phyloP scores from a whole-genome alignment of 2,797 vertebrate species.

The Coendou prehensilis region DNA sequence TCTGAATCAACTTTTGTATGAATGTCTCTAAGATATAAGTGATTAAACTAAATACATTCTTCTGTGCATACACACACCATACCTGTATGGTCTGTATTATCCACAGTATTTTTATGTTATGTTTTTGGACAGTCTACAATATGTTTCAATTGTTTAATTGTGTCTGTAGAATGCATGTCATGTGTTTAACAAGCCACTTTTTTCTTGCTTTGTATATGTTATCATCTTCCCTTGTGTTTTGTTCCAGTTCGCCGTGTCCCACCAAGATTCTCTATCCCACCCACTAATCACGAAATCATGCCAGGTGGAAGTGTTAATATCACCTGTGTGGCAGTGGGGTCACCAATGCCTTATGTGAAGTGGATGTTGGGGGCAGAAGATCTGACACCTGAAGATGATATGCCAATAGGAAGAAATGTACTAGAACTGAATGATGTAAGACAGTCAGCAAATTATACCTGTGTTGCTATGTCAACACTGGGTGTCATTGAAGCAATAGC shows the following conservation, averaged over 20 bases:
- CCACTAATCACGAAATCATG: conserved; percentile 99
- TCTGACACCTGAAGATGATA: conserved; percentile 99
- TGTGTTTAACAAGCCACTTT: conserved; percentile 83
- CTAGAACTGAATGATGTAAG: conserved; percentile 98
- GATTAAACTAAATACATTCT: conserved; percentile 81
- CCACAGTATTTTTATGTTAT: conserved; percentile 79
- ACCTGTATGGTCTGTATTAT: conserved; percentile 86
- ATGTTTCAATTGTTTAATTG: conserved; percentile 79
- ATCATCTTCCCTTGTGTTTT: conserved; percentile 89
- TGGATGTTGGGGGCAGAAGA: conserved; percentile 99
- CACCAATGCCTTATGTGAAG: conserved; percentile 99
- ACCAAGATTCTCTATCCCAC: conserved; percentile 99
- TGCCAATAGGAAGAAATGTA: conserved; percentile 99
- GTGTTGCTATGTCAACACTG: conserved; percentile 99
- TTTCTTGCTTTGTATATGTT: conserved; percentile 87
- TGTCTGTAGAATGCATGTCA: conserved; percentile 89
- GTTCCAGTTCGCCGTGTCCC: conserved; percentile 97
- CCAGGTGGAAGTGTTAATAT: conserved; percentile 99
- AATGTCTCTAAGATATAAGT: conserved; percentile 87
- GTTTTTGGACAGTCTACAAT: conserved; percentile 78
- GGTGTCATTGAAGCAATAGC: conserved; percentile 99
- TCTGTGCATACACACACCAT: conserved; percentile 88
- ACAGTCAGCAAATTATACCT: conserved; percentile 99
- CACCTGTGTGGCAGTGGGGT: conserved; percentile 99
- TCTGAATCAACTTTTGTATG: conserved; percentile 88